Percentiles rank a stretch among this genome's conserved stretches.
Evolutionary conservation across 1,140 invertebrate genomes (phyloP).

Genomic region (Metaphire vulgaris): DNA sequence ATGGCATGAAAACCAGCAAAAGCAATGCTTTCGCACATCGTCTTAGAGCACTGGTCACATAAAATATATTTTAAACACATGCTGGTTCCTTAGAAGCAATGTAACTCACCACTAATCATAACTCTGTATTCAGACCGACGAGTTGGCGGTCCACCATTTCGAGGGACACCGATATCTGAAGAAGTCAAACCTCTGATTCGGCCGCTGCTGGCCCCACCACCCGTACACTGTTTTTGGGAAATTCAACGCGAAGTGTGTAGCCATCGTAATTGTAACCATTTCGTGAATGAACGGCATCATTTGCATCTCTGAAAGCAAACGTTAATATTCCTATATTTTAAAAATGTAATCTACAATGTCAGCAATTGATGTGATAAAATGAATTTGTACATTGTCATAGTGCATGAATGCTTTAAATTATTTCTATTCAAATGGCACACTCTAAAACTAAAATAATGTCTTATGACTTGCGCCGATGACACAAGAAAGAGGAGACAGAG

Average conservation of each 20-base stretch:
- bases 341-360: too few relatives aligned
- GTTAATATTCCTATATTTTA: too few relatives aligned
- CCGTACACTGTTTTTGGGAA: constrained; percentile 55
- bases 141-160: constrained; percentile 53
- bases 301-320: constrained; percentile 69
- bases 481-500: too few relatives aligned
- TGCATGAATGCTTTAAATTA: too few relatives aligned
- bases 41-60: not conserved
- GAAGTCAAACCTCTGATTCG: constrained; percentile 49
- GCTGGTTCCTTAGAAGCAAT: too few relatives aligned
- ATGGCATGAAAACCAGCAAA: too few relatives aligned
- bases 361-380: too few relatives aligned
- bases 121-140: constrained; percentile 17
- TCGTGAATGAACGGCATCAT: constrained; percentile 90
- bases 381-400: too few relatives aligned
- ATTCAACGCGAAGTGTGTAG: constrained; percentile 90
- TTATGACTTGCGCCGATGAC: too few relatives aligned
- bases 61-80: not conserved
- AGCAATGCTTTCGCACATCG: too few relatives aligned
- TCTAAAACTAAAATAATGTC: too few relatives aligned
- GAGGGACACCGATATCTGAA: constrained; percentile 60
- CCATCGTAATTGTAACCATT: constrained; percentile 99
- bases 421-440: too few relatives aligned
- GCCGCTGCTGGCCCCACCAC: not conserved
- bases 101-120: constrained; percentile 4